Evolutionary conservation across 2,797 vertebrate genomes (phyloP), one percentile per base, ranked within the genome.

Genomic region (Gorsachius magnificus): DNA sequence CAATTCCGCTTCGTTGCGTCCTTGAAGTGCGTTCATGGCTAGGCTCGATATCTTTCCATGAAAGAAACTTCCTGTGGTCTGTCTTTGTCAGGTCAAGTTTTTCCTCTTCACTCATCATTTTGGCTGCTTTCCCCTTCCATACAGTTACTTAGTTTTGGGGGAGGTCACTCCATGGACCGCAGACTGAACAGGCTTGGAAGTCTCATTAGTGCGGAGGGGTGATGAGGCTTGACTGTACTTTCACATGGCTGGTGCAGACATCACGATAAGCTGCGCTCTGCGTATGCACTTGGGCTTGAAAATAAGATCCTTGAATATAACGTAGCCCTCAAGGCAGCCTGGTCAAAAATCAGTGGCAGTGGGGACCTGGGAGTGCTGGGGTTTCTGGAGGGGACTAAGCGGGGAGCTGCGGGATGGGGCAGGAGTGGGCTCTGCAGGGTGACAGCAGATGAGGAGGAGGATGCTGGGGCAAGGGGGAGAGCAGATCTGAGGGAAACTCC

Each of bases 41-140:
- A 1, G 8, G 0, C 21, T 8, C 2, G 53, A 48, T 7, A 28
- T 20, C 19, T 19, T 9, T 15, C 36, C 57, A 0, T 0, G 18
- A 22, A 4, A 18, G 57, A 20, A 54, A 31, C 24, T 2, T 41
- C 35, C 28, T 10, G 45, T 29, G 1, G 8, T 3, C 38, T 15
- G 16, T 2, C 26, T 45, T 36, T 45, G 21, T 3, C 76, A 11
- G 66, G 28, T 9, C 57, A 3, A 6, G 21, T 29, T n/a, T 31
- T 11, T 41, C 45, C 10, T 3, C 58, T 36, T 60, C 58, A 12
- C 1, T 13, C 6, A 5, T 2, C 24, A 0, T 17, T 43, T 26
- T 6, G 41, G 36, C 45, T 25, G 54, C 50, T 48, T 20, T 16
- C 12, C 16, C 16, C 35, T 36, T 50, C 22, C 0, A 9, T 19